Evolutionary conservation across 2,113 vertebrate species (phyloP).

Genomic region (Jacana jacana): DNA sequence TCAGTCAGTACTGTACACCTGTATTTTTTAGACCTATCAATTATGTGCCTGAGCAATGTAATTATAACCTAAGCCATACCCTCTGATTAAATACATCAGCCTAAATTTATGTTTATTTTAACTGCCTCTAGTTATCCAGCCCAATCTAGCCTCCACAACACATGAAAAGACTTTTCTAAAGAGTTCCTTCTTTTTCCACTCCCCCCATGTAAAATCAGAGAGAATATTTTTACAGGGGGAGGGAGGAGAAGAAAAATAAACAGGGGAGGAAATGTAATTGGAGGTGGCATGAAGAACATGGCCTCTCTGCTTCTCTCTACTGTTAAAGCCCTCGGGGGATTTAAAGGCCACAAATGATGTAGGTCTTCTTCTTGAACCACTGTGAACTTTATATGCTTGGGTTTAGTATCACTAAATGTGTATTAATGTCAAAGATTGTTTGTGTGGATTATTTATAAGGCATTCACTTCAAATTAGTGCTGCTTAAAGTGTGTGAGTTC

Average conservation of each 20-base stretch:
- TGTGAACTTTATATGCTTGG: slow-evolving; percentile 33
- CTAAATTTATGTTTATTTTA: slow-evolving; percentile 70
- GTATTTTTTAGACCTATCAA: slow-evolving; percentile 61
- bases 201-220: background rate
- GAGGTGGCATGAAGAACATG: background rate
- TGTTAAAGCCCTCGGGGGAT: background rate
- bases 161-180: slow-evolving; percentile 22
- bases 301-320: background rate
- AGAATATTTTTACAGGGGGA: slow-evolving; percentile 9
- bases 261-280: background rate
- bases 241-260: background rate
- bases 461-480: slow-evolving; percentile 67
- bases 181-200: slow-evolving; percentile 13
- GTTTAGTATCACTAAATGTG: slow-evolving; percentile 65
- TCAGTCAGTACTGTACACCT: slow-evolving; percentile 59
- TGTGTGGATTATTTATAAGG: slow-evolving; percentile 71
- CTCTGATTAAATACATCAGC: slow-evolving; percentile 62
- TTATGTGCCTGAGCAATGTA: slow-evolving; percentile 67
- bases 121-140: slow-evolving; percentile 59
- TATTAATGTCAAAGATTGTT: slow-evolving; percentile 55
- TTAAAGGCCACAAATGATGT: slow-evolving; percentile 32
- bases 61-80: slow-evolving; percentile 66
- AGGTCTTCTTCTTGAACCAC: slow-evolving; percentile 44
- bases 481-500: slow-evolving; percentile 52
- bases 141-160: slow-evolving; percentile 21